Percentiles rank a stretch among this genome's conserved stretches.
These are phyloP conservation scores for Macrostomum lignano DNA, from an alignment of 1,140 invertebrate species.

Conservation along the genomic window DNA sequence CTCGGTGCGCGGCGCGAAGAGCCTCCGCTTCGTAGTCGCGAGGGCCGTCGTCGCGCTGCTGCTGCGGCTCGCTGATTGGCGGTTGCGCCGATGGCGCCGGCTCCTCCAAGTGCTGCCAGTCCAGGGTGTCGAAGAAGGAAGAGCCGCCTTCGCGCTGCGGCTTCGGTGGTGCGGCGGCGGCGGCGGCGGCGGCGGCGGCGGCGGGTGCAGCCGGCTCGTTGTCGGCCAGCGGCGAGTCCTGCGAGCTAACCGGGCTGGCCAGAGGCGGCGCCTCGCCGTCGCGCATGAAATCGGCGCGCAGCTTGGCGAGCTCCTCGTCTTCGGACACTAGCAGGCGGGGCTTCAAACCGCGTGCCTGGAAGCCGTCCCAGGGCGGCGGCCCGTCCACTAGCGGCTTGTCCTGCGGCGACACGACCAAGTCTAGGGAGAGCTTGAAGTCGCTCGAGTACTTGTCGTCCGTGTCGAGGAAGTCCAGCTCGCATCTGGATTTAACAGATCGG, in stretches of 20 bases:
- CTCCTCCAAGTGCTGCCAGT: constrained; percentile 11
- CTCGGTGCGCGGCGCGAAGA: too few relatives aligned
- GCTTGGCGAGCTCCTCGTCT: constrained; percentile 43
- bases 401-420: constrained; percentile 41
- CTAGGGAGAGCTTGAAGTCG: constrained; percentile 41
- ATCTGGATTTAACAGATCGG: constrained; percentile 31
- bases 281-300: constrained; percentile 19
- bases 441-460: constrained; percentile 49
- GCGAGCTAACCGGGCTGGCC: constrained; percentile 3
- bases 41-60: too few relatives aligned
- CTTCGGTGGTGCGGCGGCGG: too few relatives aligned
- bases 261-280: constrained; percentile 5
- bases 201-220: constrained; percentile 6
- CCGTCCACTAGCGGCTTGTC: constrained; percentile 30
- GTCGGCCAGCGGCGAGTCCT: constrained; percentile 5
- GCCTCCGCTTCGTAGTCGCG: too few relatives aligned
- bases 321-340: constrained; percentile 43
- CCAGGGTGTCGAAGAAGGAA: constrained; percentile 14
- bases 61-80: too few relatives aligned
- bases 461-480: constrained; percentile 47
- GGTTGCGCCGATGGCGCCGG: too few relatives aligned
- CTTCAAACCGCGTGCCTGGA: constrained; percentile 31
- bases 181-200: too few relatives aligned
- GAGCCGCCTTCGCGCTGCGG: constrained; percentile 4
- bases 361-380: constrained; percentile 45